phyloP scores from a whole-genome alignment of 2,113 vertebrate genomes.

The Beaufortia kweichowensis region DNA sequence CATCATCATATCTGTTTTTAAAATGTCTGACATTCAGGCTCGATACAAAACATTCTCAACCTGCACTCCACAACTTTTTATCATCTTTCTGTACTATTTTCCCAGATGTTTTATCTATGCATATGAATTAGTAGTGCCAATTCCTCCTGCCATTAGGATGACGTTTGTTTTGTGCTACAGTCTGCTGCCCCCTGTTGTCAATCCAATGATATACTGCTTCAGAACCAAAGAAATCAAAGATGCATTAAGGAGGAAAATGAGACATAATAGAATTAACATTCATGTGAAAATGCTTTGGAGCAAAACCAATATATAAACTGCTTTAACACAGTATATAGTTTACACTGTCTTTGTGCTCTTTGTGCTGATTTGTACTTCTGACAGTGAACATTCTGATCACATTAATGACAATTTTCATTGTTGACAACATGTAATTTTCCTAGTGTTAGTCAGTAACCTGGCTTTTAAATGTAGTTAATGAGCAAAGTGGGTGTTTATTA shows the following conservation, averaged over 20 bases:
- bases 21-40: constrained; percentile 49
- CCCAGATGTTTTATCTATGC: constrained; percentile 72
- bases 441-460: too few relatives aligned
- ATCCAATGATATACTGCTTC: constrained; percentile 72
- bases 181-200: constrained; percentile 67
- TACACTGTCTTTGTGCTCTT: too few relatives aligned
- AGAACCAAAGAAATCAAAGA: constrained; percentile 69
- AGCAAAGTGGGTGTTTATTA: too few relatives aligned
- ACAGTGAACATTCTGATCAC: background rate
- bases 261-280: constrained; percentile 42
- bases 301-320: background rate
- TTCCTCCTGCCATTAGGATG: constrained; percentile 62
- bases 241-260: constrained; percentile 49
- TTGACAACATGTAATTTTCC: too few relatives aligned
- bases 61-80: constrained; percentile 68
- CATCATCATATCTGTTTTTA: constrained; percentile 60
- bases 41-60: constrained; percentile 64
- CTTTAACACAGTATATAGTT: background rate
- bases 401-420: too few relatives aligned
- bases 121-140: constrained; percentile 26
- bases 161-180: constrained; percentile 68
- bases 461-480: too few relatives aligned
- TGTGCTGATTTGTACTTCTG: too few relatives aligned
- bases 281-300: background rate
- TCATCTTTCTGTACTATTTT: constrained; percentile 69